A percentile compares a stretch with the other conserved stretches of the same genome.
Conservation (phyloP, 2,888 invertebrate genomes). For the Synanthedon vespiformis region DNA sequence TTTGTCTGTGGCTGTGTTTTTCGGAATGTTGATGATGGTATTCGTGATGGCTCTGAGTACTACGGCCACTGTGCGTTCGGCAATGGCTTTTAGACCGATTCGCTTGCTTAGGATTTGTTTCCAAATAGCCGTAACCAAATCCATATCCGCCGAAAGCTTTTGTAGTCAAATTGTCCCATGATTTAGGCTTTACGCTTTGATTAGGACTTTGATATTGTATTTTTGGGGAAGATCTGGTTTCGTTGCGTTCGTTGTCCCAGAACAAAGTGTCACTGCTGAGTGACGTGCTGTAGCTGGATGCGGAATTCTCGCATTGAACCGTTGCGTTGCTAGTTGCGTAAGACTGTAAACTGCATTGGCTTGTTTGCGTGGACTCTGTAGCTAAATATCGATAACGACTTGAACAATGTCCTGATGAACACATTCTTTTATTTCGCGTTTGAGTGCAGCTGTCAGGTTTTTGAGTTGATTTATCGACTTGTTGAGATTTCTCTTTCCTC, state of each 20-base stretch:
- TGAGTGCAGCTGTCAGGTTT: constrained; percentile 60
- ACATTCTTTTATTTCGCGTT: constrained; percentile 52
- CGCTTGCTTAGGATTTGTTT: constrained; percentile 65
- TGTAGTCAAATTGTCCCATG: constrained; percentile 90
- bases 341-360: constrained; percentile 85
- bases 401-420: constrained; percentile 47
- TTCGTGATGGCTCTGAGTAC: constrained; percentile 66
- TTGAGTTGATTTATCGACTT: constrained; percentile 58
- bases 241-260: constrained; percentile 75
- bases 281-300: constrained; percentile 85
- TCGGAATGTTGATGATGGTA: constrained; percentile 43
- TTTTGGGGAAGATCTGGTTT: constrained; percentile 55
- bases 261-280: constrained; percentile 88
- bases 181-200: constrained; percentile 80
- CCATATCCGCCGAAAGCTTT: constrained; percentile 89
- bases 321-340: constrained; percentile 83
- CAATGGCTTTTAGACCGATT: constrained; percentile 58
- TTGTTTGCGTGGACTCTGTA: constrained; percentile 77
- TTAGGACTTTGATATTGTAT: constrained; percentile 60
- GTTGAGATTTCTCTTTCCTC: constrained; percentile 71
- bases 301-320: constrained; percentile 76
- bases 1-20: constrained; percentile 59
- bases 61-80: constrained; percentile 72
- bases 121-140: constrained; percentile 87
- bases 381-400: constrained; percentile 73